These are phyloP conservation scores for Gari tellinella DNA, from an alignment of 2,888 invertebrate genomes.

Conservation along the genomic window DNA sequence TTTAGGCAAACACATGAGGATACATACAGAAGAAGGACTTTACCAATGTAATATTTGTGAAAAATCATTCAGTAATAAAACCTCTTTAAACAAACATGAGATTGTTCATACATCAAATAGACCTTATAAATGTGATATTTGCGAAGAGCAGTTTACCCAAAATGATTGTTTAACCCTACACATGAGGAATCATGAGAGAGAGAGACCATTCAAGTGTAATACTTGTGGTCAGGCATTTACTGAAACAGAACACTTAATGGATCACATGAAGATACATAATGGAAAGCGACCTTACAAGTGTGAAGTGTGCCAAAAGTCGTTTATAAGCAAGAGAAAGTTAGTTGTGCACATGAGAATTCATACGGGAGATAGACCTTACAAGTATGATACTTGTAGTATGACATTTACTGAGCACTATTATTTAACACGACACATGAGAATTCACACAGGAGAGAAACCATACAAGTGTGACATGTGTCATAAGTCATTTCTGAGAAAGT, in stretches of 20 bases:
- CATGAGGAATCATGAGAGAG: conserved; percentile 3
- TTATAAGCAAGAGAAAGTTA: conserved; percentile 12
- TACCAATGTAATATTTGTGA: conserved; percentile 5
- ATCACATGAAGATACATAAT: conserved; percentile 14
- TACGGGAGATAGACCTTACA: conserved; percentile 14
- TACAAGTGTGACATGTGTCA: no score
- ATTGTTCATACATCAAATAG: conserved; percentile 16
- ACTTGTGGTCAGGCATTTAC: conserved; percentile 17
- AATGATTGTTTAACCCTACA: conserved; percentile 16
- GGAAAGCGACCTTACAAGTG: conserved; percentile 16
- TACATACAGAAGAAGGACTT: conserved; percentile 18
- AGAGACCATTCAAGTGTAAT: conserved; percentile 15
- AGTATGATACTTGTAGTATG: conserved; percentile 15
- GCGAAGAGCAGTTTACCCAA: conserved; percentile 12
- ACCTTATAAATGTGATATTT: conserved; percentile 23
- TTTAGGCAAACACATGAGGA: conserved; percentile 38
- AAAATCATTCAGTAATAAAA: conserved; percentile 1
- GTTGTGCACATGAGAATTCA: conserved; percentile 6
- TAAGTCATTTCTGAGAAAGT: no score
- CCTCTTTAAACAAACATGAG: conserved; percentile 11
- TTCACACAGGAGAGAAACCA: no score
- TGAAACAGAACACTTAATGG: conserved; percentile 11
- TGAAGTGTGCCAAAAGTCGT: conserved; percentile 9
- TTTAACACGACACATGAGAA: conserved; percentile 3
- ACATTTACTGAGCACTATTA: conserved; percentile 5